Conservation (phyloP, 2,888 invertebrate genomes). For the Horisme vitalbata region DNA sequence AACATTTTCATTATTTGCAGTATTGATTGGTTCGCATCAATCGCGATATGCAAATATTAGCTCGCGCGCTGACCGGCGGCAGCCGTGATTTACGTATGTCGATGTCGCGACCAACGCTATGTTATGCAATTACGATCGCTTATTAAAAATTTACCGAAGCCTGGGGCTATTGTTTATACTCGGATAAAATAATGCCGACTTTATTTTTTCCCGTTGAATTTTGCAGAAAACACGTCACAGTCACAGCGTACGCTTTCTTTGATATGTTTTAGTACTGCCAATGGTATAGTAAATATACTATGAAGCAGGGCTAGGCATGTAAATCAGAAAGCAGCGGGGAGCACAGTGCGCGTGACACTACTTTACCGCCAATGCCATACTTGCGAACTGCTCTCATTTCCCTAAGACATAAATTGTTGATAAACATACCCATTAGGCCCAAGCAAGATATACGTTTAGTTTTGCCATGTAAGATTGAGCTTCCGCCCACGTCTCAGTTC, state of each 20-base stretch:
- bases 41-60: slow-evolving; percentile 82
- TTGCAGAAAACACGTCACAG: no score
- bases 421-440: slow-evolving; percentile 33
- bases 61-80: slow-evolving; percentile 62
- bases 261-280: no score
- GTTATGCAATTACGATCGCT: slow-evolving; percentile 76
- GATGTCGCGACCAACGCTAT: slow-evolving; percentile 65
- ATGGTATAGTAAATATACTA: background rate
- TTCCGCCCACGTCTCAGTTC: no score
- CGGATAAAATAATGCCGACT: slow-evolving; percentile 12
- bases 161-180: slow-evolving; percentile 32
- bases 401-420: slow-evolving; percentile 36
- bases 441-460: slow-evolving; percentile 32
- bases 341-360: slow-evolving; percentile 42
- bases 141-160: slow-evolving; percentile 74
- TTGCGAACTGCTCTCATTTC: slow-evolving; percentile 34
- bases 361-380: slow-evolving; percentile 27
- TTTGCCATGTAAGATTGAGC: slow-evolving; percentile 27
- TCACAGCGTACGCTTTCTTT: no score
- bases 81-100: slow-evolving; percentile 66
- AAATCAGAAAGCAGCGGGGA: slow-evolving; percentile 49
- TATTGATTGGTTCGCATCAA: slow-evolving; percentile 81
- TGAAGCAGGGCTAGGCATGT: slow-evolving; percentile 33
- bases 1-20: slow-evolving; percentile 78
- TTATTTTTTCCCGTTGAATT: background rate